Evolutionary conservation across 64 coral and sea anemone genomes (phyloP).

Genomic region (Pachyseris speciosa): DNA sequence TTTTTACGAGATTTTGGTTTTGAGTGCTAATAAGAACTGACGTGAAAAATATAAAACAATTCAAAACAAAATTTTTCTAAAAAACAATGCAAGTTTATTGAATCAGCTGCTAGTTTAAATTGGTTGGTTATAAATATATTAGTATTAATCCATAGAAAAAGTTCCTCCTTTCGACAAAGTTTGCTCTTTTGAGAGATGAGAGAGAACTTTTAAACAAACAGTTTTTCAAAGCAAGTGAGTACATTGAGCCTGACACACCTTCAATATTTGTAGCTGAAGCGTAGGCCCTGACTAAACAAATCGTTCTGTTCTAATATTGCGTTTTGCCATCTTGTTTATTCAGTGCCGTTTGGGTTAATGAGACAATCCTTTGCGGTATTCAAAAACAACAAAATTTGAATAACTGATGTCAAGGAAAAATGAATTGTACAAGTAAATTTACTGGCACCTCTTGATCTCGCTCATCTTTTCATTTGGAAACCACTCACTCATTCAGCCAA

Average conservation of each 20-base stretch:
- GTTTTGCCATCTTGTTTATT: conserved; percentile 28
- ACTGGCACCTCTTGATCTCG: too few species aligned
- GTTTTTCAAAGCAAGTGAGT: too few species aligned
- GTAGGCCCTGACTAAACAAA: conserved; percentile 10
- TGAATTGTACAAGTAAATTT: background rate
- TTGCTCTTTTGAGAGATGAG: background rate
- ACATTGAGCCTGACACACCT: too few species aligned
- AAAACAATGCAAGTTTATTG: conserved; percentile 21
- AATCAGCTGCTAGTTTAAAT: conserved; percentile 23
- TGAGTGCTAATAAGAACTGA: background rate
- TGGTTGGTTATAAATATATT: too few species aligned
- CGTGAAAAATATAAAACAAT: background rate
- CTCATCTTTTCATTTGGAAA: too few species aligned
- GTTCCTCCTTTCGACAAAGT: too few species aligned
- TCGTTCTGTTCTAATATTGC: background rate
- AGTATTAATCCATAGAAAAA: too few species aligned
- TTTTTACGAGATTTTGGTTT: background rate
- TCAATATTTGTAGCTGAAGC: too few species aligned
- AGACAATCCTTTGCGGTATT: background rate
- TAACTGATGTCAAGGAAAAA: background rate
- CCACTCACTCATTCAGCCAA: too few species aligned
- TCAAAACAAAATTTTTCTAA: background rate
- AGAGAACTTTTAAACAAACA: too few species aligned
- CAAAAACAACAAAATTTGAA: conserved; percentile 6
- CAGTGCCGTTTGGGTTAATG: background rate